Evolutionary conservation across 2,113 vertebrate genomes (phyloP).

Genomic region (Saiga tatarica): DNA sequence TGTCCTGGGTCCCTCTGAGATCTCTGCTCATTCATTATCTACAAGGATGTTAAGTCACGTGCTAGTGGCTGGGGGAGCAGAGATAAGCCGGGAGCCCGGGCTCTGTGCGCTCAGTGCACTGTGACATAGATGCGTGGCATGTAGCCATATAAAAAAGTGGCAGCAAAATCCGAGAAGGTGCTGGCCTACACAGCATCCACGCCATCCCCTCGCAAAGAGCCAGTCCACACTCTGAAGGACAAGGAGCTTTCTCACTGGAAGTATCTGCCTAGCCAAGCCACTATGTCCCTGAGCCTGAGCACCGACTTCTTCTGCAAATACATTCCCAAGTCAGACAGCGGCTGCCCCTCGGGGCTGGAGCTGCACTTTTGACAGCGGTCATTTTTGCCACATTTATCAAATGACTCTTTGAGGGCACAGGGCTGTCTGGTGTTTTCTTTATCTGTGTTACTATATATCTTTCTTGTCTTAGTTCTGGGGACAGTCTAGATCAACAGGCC

Average conservation of each 20-base stretch:
- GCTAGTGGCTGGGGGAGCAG: neutral
- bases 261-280: neutral
- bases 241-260: neutral
- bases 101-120: neutral
- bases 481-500: neutral
- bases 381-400: neutral
- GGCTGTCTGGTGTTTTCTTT: neutral
- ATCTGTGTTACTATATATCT: neutral
- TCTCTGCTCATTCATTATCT: neutral
- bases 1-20: neutral
- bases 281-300: neutral
- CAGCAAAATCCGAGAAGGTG: neutral
- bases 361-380: neutral
- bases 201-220: neutral
- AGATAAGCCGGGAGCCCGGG: neutral
- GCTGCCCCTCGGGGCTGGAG: neutral
- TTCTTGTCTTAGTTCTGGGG: neutral
- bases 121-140: accelerated
- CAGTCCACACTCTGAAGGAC: neutral
- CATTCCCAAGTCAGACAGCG: neutral
- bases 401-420: neutral
- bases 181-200: neutral
- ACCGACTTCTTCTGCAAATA: neutral
- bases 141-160: neutral
- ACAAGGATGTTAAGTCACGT: neutral